Evolutionary conservation across 1,140 invertebrate genomes (phyloP), one percentile per base, ranked within the genome.

Genomic region (Diorhabda elongata): DNA sequence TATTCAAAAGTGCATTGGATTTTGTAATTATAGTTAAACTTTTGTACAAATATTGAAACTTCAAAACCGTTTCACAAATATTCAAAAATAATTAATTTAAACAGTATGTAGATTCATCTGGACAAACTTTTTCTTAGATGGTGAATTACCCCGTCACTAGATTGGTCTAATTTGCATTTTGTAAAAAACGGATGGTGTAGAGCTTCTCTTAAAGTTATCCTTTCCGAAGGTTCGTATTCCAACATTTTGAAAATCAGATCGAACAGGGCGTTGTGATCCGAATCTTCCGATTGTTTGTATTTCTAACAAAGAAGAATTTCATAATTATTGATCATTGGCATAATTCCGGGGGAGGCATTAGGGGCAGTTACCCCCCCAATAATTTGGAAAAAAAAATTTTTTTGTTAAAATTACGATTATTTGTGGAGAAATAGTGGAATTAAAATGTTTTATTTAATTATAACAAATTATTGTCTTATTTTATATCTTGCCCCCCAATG

Each of bases 231-330:
- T 77, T 99, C 96, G 82, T 98, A 99, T 69, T 98, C 95, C 77
- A 99, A 83, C 97, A 99, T 99, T 82, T 90, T 89, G 73, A 90
- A 87, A 72, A 99, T 92, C 70, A 99, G 84, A 79, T 99, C 95
- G 83, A 99, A 98, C 71, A 99, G 83, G 76, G 96, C 89, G 68
- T 90, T 87, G 81, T 98, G 94, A 74, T 99, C 97, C 69, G 94
- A 89, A 76, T 96, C 93, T 66, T 95, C 94, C 69, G 84, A 87
- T 76, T 91, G 87, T 82, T 96, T 89, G 83, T 98, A 99, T 81
- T 96, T 89, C 94, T 98, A 87, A 26, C 26, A 73, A 73, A 73
- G 44, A 61, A 66, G 41, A 11, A 47, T 7, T 52, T 47, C 2
- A 47, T 64, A 4, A 45, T 11, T 59, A n/a, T 42, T 56, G n/a